phyloP scores from a whole-genome alignment of 2,888 invertebrate species.

The Corythucha ciliata region DNA sequence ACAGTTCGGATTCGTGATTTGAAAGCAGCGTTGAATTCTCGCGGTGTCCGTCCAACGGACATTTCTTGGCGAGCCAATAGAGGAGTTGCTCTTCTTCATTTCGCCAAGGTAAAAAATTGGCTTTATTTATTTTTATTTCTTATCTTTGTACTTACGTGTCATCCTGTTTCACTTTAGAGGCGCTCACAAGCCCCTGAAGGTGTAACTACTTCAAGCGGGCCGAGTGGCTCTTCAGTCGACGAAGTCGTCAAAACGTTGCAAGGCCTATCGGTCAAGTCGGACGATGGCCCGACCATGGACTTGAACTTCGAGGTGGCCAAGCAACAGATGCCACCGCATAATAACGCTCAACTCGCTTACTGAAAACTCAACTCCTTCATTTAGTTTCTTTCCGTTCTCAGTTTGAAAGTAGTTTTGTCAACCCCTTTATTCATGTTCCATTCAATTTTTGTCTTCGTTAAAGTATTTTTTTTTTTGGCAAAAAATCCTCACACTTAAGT shows the following conservation, averaged over 20 bases:
- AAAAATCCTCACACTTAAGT: too few relatives aligned
- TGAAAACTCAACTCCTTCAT: too few relatives aligned
- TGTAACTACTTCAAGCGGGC: too few relatives aligned
- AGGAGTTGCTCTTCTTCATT: conserved; percentile 65
- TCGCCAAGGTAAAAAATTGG: conserved; percentile 47
- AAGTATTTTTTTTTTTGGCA: too few relatives aligned
- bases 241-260: conserved; percentile 46
- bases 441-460: too few relatives aligned
- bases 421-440: too few relatives aligned
- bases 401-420: too few relatives aligned
- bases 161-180: conserved; percentile 7
- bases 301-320: conserved; percentile 44
- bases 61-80: conserved; percentile 55
- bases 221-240: conserved; percentile 42
- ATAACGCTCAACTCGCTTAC: too few relatives aligned
- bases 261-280: conserved; percentile 40
- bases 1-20: conserved; percentile 63
- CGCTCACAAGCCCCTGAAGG: too few relatives aligned
- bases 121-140: not conserved
- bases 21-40: conserved; percentile 60
- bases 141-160: not conserved
- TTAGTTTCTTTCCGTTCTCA: too few relatives aligned
- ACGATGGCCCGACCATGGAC: conserved; percentile 41
- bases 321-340: too few relatives aligned
- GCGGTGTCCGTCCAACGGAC: conserved; percentile 64